Base-by-base conservation (phyloP, 2,888 invertebrate genomes). In the Amphiduros pacificus region DNA sequence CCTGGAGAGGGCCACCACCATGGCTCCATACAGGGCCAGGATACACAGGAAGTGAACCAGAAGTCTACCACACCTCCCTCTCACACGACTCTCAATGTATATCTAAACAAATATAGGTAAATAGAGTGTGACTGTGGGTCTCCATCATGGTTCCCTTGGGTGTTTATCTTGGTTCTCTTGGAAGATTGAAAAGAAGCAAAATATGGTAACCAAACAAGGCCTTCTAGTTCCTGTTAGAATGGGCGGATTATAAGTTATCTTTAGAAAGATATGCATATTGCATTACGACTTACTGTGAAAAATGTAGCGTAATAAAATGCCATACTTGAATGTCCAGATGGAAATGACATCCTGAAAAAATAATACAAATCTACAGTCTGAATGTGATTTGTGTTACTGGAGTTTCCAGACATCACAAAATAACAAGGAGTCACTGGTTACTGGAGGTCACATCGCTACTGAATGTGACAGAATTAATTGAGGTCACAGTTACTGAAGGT, bases 61-160 rank as follows among this genome's bases (percentile, higher is more conserved):
- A 61, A 98, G 86, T 78, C 89, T 90, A 57, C 91, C 90, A 24
- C 90, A 89, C 61, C 88, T 74, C 89, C 92, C 92, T 17, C 88
- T 89, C 84, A 94, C 87, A 55, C 93, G 88, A 52, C 89, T 87
- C 79, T 97, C 94, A 26, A 96, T 85, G 82, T 95, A 97, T 68
- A 96, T 87, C 94, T 69, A 55, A 2, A 36, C 44, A 48, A 17
- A 27, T 9, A 20, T 9, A 48, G n/a, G n/a, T n/a, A n/a, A n/a
- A n/a, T n/a, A n/a, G n/a, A n/a, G n/a, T n/a, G n/a, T n/a, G n/a
- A n/a, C n/a, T n/a, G n/a, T n/a, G n/a, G n/a, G n/a, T n/a, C n/a
- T n/a, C n/a, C n/a, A n/a, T n/a, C n/a, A n/a, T n/a, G n/a, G n/a
- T n/a, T n/a, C n/a, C n/a, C n/a, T n/a, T n/a, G n/a, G n/a, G n/a